Conservation (phyloP, 2,888 invertebrate genomes). For the Subacronicta megacephala region DNA sequence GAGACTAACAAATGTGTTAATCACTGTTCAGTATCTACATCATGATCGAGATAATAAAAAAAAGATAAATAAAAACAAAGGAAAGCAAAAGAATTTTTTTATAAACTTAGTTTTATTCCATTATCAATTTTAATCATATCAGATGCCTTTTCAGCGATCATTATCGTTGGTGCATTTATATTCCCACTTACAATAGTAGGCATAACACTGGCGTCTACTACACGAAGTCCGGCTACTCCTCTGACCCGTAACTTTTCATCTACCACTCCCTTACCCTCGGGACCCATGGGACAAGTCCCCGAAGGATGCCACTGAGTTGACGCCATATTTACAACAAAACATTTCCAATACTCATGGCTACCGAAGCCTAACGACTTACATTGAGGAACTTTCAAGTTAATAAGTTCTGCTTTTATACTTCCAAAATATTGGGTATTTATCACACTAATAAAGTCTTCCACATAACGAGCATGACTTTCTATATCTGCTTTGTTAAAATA, state of each 20-base stretch:
- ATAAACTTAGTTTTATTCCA: slow-evolving; percentile 36
- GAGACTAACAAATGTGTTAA: too few species aligned
- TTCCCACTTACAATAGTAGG: slow-evolving; percentile 90
- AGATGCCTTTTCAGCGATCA: slow-evolving; percentile 91
- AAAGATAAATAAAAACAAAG: background rate
- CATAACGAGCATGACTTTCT: slow-evolving; percentile 49
- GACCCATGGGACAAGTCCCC: slow-evolving; percentile 72
- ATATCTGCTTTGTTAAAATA: slow-evolving; percentile 60
- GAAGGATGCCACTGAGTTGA: slow-evolving; percentile 89
- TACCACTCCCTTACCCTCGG: slow-evolving; percentile 60
- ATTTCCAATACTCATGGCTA: slow-evolving; percentile 66
- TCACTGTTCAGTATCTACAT: too few species aligned
- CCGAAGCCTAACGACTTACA: slow-evolving; percentile 53
- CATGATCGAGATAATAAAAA: too few species aligned
- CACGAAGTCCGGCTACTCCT: slow-evolving; percentile 88
- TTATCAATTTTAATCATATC: slow-evolving; percentile 87
- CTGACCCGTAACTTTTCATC: slow-evolving; percentile 76
- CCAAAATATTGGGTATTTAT: slow-evolving; percentile 60
- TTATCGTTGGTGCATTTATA: slow-evolving; percentile 90
- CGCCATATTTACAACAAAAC: slow-evolving; percentile 70
- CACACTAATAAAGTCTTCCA: slow-evolving; percentile 58
- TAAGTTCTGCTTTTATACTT: slow-evolving; percentile 49
- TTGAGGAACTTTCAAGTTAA: slow-evolving; percentile 46
- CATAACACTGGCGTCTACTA: slow-evolving; percentile 91
- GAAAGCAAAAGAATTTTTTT: background rate